Conservation (phyloP, 2,888 invertebrate species). For the Idaea straminata region DNA sequence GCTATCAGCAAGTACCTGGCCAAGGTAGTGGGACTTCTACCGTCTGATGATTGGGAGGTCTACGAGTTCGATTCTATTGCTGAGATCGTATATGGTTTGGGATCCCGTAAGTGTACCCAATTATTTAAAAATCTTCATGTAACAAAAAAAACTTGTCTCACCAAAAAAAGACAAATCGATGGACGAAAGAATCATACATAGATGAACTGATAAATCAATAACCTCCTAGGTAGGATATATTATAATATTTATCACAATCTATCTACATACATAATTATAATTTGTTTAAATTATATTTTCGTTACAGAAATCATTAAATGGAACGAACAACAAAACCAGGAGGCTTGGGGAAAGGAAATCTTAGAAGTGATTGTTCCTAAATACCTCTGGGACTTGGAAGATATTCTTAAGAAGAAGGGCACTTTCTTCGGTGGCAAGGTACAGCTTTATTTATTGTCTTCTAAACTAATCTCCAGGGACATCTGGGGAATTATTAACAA, state of each 20-base stretch:
- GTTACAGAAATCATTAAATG: slow-evolving; percentile 27
- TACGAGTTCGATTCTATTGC: slow-evolving; percentile 54
- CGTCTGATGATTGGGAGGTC: slow-evolving; percentile 51
- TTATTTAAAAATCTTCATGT: no score
- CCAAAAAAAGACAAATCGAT: no score
- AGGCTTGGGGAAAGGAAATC: slow-evolving; percentile 22
- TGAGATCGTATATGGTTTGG: slow-evolving; percentile 50
- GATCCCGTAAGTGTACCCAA: slow-evolving; percentile 45
- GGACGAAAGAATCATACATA: no score
- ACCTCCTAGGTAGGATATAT: no score
- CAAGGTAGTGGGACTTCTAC: slow-evolving; percentile 53
- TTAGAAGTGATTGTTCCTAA: slow-evolving; percentile 26
- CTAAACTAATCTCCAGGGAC: no score
- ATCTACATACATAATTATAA: not conserved
- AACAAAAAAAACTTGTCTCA: no score
- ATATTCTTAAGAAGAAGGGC: slow-evolving; percentile 30
- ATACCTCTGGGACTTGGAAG: slow-evolving; percentile 31
- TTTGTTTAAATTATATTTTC: not conserved
- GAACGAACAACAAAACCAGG: slow-evolving; percentile 21
- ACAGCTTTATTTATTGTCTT: slow-evolving; percentile 11
- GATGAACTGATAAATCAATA: no score
- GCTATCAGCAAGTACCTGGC: slow-evolving; percentile 66
- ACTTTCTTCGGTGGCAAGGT: slow-evolving; percentile 36
- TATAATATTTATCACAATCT: not conserved
- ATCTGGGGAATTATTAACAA: no score